phyloP scores from a whole-genome alignment of 2,113 vertebrate species.

The Onychostruthus taczanowskii region DNA sequence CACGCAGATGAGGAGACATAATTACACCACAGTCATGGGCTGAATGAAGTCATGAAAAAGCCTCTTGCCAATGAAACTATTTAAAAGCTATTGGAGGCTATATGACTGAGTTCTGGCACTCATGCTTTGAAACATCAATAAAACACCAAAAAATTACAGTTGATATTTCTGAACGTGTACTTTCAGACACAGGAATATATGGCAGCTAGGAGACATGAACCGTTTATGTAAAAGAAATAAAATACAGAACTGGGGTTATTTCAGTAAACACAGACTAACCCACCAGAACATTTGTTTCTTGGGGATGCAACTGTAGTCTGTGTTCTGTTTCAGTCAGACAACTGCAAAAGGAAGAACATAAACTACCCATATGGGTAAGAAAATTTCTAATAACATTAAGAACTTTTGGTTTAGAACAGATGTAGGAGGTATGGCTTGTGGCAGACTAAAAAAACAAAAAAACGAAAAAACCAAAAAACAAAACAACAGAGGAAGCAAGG shows the following conservation, averaged over 20 bases:
- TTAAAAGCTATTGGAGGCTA: constrained; percentile 35
- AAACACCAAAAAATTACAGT: background rate
- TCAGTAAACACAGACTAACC: background rate
- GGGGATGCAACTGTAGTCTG: background rate
- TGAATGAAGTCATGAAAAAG: constrained; percentile 61
- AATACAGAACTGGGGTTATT: background rate
- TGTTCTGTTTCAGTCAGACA: background rate
- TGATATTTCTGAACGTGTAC: background rate
- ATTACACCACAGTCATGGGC: constrained; percentile 60
- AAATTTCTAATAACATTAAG: background rate
- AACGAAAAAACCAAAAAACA: background rate
- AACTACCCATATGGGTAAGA: background rate
- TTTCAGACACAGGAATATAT: background rate
- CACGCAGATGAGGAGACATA: constrained; percentile 43
- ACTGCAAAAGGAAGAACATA: background rate
- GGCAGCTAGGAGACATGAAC: background rate
- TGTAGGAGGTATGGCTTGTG: background rate
- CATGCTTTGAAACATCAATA: background rate
- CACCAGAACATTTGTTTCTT: background rate
- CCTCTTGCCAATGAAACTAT: constrained; percentile 47
- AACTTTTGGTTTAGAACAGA: background rate
- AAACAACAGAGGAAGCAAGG: background rate
- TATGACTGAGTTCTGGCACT: constrained; percentile 13
- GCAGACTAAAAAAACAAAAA: background rate
- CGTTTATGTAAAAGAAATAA: background rate